Percentiles rank a stretch among this genome's conserved stretches.
Conservation (phyloP, 2,888 invertebrate genomes). For the Acleris cristana region DNA sequence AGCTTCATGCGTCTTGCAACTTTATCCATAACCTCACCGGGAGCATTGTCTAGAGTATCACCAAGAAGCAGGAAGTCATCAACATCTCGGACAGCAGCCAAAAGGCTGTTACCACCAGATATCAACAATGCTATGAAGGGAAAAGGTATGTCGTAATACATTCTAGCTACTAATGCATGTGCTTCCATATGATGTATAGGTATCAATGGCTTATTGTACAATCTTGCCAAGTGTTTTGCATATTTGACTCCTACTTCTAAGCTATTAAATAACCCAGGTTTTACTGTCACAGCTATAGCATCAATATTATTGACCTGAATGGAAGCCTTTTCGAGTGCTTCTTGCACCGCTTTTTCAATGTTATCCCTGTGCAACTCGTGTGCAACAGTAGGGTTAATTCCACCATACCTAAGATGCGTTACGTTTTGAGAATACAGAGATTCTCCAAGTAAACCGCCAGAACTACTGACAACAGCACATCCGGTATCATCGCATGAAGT, state of each 20-base stretch:
- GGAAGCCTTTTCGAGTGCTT: constrained; percentile 85
- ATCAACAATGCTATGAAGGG: constrained; percentile 95
- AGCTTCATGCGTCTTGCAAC: constrained; percentile 93
- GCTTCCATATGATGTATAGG: constrained; percentile 99
- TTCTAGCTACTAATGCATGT: constrained; percentile 95
- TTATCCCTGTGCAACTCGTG: constrained; percentile 90
- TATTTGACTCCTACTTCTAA: constrained; percentile 91
- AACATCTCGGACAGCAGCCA: constrained; percentile 89
- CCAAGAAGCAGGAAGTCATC: constrained; percentile 92
- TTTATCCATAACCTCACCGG: constrained; percentile 97
- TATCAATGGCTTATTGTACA: constrained; percentile 90
- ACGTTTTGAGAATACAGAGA: constrained; percentile 91
- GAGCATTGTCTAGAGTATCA: constrained; percentile 91
- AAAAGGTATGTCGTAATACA: constrained; percentile 88
- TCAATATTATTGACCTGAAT: constrained; percentile 87
- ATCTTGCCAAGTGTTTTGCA: constrained; percentile 89
- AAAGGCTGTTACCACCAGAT: constrained; percentile 96
- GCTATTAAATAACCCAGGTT: constrained; percentile 93
- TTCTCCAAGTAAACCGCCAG: constrained; percentile 91
- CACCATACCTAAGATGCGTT: constrained; percentile 89
- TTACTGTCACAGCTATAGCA: constrained; percentile 95
- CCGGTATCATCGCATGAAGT: constrained; percentile 99
- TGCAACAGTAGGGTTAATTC: constrained; percentile 95
- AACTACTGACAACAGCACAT: constrained; percentile 91
- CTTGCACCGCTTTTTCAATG: constrained; percentile 88